phyloP scores from a whole-genome alignment of 2,797 vertebrate genomes.

The Cyclura pinguis region DNA sequence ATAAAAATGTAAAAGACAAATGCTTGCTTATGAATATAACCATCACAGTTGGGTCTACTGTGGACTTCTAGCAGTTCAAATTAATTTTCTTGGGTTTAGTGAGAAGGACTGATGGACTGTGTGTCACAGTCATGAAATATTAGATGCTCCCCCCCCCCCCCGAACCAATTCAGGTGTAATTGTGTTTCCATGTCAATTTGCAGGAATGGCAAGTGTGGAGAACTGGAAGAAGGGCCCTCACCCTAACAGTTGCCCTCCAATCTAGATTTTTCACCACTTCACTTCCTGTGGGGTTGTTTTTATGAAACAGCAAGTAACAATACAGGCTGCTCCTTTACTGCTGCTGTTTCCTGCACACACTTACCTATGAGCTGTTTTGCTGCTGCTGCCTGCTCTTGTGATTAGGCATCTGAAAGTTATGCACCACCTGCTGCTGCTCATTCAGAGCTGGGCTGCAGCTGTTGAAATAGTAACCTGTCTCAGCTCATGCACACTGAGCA shows the following conservation, averaged over 20 bases:
- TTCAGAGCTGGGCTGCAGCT: background rate
- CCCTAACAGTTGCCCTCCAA: too few species aligned
- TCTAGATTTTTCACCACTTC: too few species aligned
- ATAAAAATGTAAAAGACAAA: constrained; percentile 13
- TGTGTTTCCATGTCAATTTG: background rate
- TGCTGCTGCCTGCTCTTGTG: too few species aligned
- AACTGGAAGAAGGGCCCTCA: background rate
- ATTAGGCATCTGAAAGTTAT: background rate
- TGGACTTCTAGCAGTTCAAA: background rate
- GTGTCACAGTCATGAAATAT: background rate
- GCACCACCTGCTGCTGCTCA: background rate
- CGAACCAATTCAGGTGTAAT: background rate
- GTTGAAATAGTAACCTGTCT: too few species aligned
- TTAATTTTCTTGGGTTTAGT: background rate
- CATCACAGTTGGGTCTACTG: background rate
- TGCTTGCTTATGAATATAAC: constrained; percentile 24
- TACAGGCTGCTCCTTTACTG: too few species aligned
- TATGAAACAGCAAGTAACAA: too few species aligned
- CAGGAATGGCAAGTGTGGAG: background rate
- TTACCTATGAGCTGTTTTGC: too few species aligned
- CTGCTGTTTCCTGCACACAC: too few species aligned
- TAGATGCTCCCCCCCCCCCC: background rate
- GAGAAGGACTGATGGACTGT: constrained; percentile 13
- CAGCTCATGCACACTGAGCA: background rate
- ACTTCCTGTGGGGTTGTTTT: too few species aligned